Conservation (phyloP, 2,113 vertebrate species). For the Ramphastos sulfuratus region DNA sequence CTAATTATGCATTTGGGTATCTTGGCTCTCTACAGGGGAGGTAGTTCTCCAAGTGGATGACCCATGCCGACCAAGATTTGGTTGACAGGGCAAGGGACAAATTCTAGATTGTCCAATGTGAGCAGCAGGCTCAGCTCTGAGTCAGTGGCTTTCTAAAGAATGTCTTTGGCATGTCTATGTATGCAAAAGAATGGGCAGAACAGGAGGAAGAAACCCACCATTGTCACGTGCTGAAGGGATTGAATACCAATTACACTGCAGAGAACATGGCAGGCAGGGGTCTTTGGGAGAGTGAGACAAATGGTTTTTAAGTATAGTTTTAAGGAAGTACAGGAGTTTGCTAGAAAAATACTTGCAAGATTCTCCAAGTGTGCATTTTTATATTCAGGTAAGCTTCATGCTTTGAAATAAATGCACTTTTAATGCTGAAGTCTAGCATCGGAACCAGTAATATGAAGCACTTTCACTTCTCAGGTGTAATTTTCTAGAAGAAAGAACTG, state of each 20-base stretch:
- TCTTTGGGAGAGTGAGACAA: not conserved
- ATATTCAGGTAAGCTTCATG: not conserved
- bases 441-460: not conserved
- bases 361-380: not conserved
- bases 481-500: not conserved
- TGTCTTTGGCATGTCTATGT: rapidly evolving
- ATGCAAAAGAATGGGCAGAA: not conserved
- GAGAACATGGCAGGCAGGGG: not conserved
- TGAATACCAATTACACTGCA: not conserved
- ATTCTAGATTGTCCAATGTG: not conserved
- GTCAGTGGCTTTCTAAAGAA: not conserved
- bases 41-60: not conserved
- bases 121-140: not conserved
- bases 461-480: not conserved
- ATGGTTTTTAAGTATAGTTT: not conserved
- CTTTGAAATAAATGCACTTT: not conserved
- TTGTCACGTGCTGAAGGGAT: not conserved
- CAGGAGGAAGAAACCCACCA: rapidly evolving
- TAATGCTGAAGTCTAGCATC: not conserved
- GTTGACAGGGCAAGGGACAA: not conserved
- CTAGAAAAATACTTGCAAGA: not conserved
- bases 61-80: not conserved
- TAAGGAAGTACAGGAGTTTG: not conserved
- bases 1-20: not conserved
- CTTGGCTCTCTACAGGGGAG: not conserved